These are phyloP conservation scores for Odontamblyopus rebecca DNA, from an alignment of 2,797 vertebrate genomes.

Conservation along the genomic window DNA sequence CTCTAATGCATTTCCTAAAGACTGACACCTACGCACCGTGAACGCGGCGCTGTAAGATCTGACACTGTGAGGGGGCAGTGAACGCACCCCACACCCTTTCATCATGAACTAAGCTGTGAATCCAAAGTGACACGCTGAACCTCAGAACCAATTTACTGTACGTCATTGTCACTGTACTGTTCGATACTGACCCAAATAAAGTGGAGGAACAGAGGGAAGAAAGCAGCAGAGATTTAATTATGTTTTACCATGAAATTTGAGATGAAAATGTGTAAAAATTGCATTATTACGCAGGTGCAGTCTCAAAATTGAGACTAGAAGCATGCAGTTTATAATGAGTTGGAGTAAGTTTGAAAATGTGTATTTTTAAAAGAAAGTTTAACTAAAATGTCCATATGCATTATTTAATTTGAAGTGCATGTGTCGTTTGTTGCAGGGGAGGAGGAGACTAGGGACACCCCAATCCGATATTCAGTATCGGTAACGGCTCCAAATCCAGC, in stretches of 20 bases:
- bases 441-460: too few relatives aligned
- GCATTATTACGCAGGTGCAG: neutral
- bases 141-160: constrained; percentile 13
- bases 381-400: too few relatives aligned
- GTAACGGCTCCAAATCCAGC: too few relatives aligned
- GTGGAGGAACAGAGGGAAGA: neutral
- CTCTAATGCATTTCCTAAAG: constrained; percentile 44
- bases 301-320: neutral
- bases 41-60: neutral
- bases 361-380: too few relatives aligned
- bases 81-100: constrained; percentile 39
- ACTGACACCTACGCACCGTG: constrained; percentile 4
- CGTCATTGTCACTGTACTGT: neutral
- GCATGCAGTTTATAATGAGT: neutral
- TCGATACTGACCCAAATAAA: neutral
- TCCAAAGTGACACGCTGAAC: constrained; percentile 48
- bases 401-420: too few relatives aligned
- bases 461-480: too few relatives aligned
- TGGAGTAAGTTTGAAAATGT: too few relatives aligned
- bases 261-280: neutral
- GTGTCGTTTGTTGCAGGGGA: too few relatives aligned
- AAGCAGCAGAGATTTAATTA: neutral
- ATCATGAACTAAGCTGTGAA: constrained; percentile 54
- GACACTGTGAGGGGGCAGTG: neutral
- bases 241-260: neutral